Evolutionary conservation across 2,888 invertebrate species (phyloP).

Genomic region (Cecidostiba fungosa): DNA sequence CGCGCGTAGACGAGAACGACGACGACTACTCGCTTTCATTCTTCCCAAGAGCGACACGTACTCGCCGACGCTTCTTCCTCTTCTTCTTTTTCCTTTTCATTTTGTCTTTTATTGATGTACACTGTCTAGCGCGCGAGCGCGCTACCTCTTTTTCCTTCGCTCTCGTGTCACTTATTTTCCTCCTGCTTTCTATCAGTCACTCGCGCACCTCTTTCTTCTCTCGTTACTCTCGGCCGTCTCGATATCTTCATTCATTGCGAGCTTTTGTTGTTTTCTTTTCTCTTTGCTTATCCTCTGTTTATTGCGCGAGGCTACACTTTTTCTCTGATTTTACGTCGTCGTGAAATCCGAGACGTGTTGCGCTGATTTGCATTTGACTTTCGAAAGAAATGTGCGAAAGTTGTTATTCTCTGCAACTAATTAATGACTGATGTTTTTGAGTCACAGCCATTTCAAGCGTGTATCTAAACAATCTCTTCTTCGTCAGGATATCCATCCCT

Average conservation of each 20-base stretch:
- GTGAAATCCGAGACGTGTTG: constrained; percentile 25
- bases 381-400: background rate
- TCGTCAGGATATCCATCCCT: background rate
- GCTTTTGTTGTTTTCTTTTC: background rate
- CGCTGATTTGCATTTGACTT: constrained; percentile 31
- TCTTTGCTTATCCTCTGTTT: background rate
- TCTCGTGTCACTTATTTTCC: constrained; percentile 56
- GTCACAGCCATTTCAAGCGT: too few relatives aligned
- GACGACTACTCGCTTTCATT: constrained; percentile 47
- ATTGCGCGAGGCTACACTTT: background rate
- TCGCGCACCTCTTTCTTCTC: constrained; percentile 37
- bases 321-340: background rate
- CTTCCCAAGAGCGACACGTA: constrained; percentile 30
- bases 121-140: constrained; percentile 34
- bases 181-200: constrained; percentile 55
- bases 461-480: constrained; percentile 3
- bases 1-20: background rate
- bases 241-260: constrained; percentile 45
- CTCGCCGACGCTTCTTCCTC: constrained; percentile 30
- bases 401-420: too few relatives aligned
- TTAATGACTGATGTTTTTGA: too few relatives aligned
- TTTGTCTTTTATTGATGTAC: constrained; percentile 56
- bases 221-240: constrained; percentile 20
- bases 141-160: background rate
- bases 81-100: constrained; percentile 54